phyloP scores from a whole-genome alignment of 2,113 vertebrate genomes.

The Vulpes vulpes region DNA sequence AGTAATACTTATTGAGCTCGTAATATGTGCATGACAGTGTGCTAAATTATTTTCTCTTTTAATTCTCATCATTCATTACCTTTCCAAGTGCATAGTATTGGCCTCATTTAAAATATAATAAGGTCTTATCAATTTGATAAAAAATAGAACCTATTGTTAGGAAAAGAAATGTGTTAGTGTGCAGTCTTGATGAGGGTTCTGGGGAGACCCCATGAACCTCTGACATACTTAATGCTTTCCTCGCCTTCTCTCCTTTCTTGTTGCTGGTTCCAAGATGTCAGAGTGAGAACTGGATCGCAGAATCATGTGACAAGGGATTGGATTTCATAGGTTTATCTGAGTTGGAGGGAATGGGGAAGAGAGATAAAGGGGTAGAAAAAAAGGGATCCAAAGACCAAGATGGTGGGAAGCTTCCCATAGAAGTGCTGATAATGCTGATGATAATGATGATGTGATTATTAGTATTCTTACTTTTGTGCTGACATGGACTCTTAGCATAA shows the following conservation, averaged over 20 bases:
- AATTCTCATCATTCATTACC: not conserved
- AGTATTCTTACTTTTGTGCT: not conserved
- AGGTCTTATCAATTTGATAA: constrained; percentile 8
- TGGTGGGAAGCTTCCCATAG: not conserved
- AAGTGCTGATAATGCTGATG: not conserved
- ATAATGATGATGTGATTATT: not conserved
- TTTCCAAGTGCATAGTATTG: constrained; percentile 37
- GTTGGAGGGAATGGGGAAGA: not conserved
- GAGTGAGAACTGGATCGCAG: not conserved
- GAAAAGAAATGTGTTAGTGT: constrained; percentile 29
- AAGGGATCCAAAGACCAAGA: not conserved
- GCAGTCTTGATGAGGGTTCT: not conserved
- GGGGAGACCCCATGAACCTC: not conserved
- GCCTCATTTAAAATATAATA: constrained; percentile 39
- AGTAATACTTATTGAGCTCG: not conserved
- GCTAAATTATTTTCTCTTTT: constrained; percentile 64
- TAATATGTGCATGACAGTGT: constrained; percentile 16
- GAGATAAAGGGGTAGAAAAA: not conserved
- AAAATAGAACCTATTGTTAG: constrained; percentile 50
- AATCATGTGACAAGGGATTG: not conserved
- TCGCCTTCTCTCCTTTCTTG: not conserved
- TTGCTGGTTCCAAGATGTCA: not conserved
- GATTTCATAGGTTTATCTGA: not conserved
- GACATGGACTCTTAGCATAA: not conserved
- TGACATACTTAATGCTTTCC: not conserved